Conservation (phyloP, 1,140 invertebrate species). For the Steinernema feltiae region DNA sequence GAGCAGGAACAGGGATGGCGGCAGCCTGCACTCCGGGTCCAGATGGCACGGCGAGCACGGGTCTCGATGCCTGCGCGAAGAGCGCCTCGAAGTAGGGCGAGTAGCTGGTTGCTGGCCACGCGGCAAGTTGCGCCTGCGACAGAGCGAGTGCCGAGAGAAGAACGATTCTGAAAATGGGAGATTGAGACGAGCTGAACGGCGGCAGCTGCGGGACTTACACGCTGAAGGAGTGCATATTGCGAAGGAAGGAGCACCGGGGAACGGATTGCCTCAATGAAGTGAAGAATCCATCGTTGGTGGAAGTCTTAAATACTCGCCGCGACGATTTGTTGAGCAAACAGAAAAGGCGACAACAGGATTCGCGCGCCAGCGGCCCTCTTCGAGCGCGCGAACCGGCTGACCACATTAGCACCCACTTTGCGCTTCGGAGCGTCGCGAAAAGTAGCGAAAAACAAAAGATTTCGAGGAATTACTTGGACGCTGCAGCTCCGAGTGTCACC, state of each 20-base stretch:
- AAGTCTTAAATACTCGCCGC: background rate
- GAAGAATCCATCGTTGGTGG: background rate
- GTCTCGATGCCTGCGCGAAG: background rate
- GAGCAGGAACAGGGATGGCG: background rate
- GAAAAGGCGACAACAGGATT: background rate
- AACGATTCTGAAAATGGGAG: background rate
- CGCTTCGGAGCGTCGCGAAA: background rate
- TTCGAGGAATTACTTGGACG: background rate
- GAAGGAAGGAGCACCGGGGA: background rate
- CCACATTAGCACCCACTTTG: slow-evolving; percentile 10
- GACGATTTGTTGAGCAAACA: slow-evolving; percentile 4
- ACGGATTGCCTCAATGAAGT: slow-evolving; percentile 1
- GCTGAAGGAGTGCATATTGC: slow-evolving; percentile 4
- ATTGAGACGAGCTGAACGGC: background rate
- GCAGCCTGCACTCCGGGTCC: background rate
- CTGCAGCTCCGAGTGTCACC: background rate
- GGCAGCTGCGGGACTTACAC: background rate
- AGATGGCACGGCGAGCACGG: background rate
- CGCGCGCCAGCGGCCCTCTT: background rate
- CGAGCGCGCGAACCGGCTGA: background rate
- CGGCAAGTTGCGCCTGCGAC: background rate
- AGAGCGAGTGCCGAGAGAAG: background rate
- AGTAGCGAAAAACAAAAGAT: background rate
- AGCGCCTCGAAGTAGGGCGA: slow-evolving; percentile 13
- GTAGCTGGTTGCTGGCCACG: slow-evolving; percentile 1